Evolutionary conservation across 2,888 invertebrate genomes (phyloP), one percentile per base, ranked within the genome.

Genomic region (Carpatolechia fugitivella): DNA sequence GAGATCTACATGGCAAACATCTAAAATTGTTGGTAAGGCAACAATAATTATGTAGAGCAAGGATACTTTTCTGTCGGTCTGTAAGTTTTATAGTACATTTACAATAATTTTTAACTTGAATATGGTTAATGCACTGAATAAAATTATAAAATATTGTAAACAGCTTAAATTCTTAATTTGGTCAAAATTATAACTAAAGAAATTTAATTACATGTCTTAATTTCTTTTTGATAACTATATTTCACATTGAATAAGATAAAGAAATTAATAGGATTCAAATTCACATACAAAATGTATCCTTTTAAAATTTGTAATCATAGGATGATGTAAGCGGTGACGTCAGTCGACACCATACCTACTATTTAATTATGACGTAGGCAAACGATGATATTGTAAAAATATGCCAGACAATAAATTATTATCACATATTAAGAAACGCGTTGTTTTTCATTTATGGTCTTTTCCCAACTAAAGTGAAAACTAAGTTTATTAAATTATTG

Each of bases 361-460:
- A 31, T 41, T 41, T 41, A 31, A 13, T 29, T 29, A 46, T 24
- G 31, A 52, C n/a, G 41, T 50, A 50, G 50, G 38, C 49, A 50
- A 50, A 50, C 50, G 84, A 87, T 88, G 84, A 86, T 90, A 88
- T 88, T 90, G 90, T 90, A 90, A 87, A 82, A 84, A 86, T 90
- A 89, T 79, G 90, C 86, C 84, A 87, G 91, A 91, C 91, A 91
- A 91, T 91, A 91, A 91, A 91, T 90, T 91, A 91, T 90, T 90
- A 91, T 90, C 91, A 90, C 87, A 86, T 85, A 88, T 83, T 82
- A 82, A 44, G 24, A 20, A 58, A 41, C 56, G 20, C 52, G 56
- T 58, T 62, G 60, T 64, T 59, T 61, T 67, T 69, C 67, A 54
- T 69, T 69, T 59, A 54, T 38, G 11, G 29, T 46, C 30, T 31